These are phyloP conservation scores for Gouania willdenowi DNA, from an alignment of 2,797 vertebrate genomes.

Conservation along the genomic window DNA sequence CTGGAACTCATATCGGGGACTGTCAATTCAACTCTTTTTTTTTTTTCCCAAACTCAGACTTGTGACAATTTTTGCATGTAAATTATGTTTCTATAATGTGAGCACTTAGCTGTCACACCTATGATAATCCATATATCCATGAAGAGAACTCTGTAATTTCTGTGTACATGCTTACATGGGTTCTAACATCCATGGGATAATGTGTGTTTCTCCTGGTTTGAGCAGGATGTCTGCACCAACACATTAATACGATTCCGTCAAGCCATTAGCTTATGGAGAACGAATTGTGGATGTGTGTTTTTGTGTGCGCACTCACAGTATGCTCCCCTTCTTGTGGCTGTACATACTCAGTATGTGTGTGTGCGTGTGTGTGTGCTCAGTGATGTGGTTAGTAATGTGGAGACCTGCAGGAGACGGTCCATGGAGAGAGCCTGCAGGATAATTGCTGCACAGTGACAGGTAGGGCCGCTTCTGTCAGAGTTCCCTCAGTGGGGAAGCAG, in stretches of 20 bases:
- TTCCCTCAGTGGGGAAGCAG: conserved; percentile 56
- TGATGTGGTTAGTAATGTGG: conserved; percentile 72
- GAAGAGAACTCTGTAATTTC: conserved; percentile 27
- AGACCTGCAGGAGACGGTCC: conserved; percentile 70
- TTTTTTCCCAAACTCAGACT: conserved; percentile 18
- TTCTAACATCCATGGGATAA: conserved; percentile 26
- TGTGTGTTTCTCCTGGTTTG: conserved; percentile 39
- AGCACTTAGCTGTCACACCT: conserved; percentile 15
- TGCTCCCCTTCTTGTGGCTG: too few relatives aligned
- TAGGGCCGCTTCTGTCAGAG: conserved; percentile 70
- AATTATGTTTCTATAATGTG: conserved; percentile 27
- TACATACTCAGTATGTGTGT: conserved; percentile 40
- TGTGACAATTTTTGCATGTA: conserved; percentile 26
- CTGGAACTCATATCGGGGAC: conserved; percentile 59
- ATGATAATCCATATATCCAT: conserved; percentile 35
- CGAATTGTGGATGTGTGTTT: conserved; percentile 29
- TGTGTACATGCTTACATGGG: conserved; percentile 19
- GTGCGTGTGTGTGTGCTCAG: conserved; percentile 49
- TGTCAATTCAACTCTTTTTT: conserved; percentile 22
- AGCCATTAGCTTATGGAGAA: conserved; percentile 53
- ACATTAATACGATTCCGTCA: conserved; percentile 49
- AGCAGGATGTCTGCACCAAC: conserved; percentile 64
- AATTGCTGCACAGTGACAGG: conserved; percentile 79
- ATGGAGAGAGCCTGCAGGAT: conserved; percentile 70
- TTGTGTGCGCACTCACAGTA: conserved; percentile 23